A percentile compares a stretch with the other conserved stretches of the same genome.
These are phyloP conservation scores for Octonoba sinensis DNA, from an alignment of 2,888 invertebrate species.

Conservation along the genomic window DNA sequence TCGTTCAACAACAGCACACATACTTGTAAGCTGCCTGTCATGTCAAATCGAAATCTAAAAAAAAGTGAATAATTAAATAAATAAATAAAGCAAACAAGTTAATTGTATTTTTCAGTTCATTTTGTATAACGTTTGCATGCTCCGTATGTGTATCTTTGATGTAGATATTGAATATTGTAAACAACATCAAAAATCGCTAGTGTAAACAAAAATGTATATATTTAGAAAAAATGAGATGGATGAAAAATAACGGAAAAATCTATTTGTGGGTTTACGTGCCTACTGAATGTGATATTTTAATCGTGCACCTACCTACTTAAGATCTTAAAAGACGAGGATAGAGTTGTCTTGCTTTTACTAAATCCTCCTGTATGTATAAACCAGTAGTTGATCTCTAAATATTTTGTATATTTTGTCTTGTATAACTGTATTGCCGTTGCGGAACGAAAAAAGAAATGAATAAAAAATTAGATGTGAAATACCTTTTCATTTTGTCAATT, in stretches of 20 bases:
- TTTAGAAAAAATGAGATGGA: slow-evolving; percentile 30
- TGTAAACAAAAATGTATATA: slow-evolving; percentile 44
- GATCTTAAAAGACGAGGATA: slow-evolving; percentile 44
- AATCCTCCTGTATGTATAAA: slow-evolving; percentile 47
- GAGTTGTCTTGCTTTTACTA: slow-evolving; percentile 33
- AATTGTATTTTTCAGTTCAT: slow-evolving; percentile 30
- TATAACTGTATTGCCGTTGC: slow-evolving; percentile 35
- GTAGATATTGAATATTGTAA: slow-evolving; percentile 33
- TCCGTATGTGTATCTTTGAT: slow-evolving; percentile 47
- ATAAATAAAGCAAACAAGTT: neutral
- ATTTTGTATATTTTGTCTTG: slow-evolving; percentile 62
- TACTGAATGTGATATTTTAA: slow-evolving; percentile 60
- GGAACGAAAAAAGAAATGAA: slow-evolving; percentile 31
- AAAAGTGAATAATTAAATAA: neutral
- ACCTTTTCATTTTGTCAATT: no score
- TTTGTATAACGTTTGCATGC: slow-evolving; percentile 50
- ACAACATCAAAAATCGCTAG: slow-evolving; percentile 26
- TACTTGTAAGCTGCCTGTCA: slow-evolving; percentile 7
- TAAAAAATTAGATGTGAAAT: slow-evolving; percentile 13
- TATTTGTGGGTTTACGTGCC: slow-evolving; percentile 41
- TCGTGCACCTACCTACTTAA: slow-evolving; percentile 56
- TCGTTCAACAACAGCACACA: slow-evolving; percentile 18
- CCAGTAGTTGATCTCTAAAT: slow-evolving; percentile 59
- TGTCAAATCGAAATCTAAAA: neutral
- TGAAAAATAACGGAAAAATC: slow-evolving; percentile 27